Conservation (phyloP, 2,888 invertebrate genomes). For the Drosophila rubida region DNA sequence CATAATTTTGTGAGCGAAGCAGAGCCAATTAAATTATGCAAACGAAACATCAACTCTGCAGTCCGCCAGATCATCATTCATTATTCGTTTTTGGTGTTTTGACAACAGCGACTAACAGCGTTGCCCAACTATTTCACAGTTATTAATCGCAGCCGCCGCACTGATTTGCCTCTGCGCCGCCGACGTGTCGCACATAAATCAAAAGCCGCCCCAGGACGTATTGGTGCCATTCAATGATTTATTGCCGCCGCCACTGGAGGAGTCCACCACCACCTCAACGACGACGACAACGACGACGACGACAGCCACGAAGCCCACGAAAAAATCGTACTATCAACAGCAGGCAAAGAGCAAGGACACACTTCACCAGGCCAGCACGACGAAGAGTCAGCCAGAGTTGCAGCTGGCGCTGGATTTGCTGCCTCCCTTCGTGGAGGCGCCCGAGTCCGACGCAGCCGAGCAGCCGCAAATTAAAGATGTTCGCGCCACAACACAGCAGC, state of each 20-base stretch:
- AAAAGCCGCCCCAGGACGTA: conserved; percentile 55
- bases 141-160: conserved; percentile 74
- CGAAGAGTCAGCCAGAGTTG: conserved; percentile 21
- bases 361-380: conserved; percentile 20
- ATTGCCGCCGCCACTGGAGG: conserved; percentile 76
- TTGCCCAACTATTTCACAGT: conserved; percentile 66
- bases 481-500: conserved; percentile 35
- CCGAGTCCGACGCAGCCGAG: conserved; percentile 17
- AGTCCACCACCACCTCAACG: conserved; percentile 27
- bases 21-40: conserved; percentile 51
- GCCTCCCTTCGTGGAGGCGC: conserved; percentile 61
- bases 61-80: conserved; percentile 28
- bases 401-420: conserved; percentile 60
- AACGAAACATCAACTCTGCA: conserved; percentile 14
- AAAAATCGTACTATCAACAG: conserved; percentile 60
- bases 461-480: conserved; percentile 19
- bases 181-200: conserved; percentile 74
- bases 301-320: conserved; percentile 61
- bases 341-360: conserved; percentile 51
- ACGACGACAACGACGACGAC: conserved; percentile 22
- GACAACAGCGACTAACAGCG: conserved; percentile 17
- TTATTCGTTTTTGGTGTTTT: conserved; percentile 26
- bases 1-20: conserved; percentile 46
- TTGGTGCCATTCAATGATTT: conserved; percentile 81
- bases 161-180: conserved; percentile 63